Base-by-base conservation (phyloP, 2,888 invertebrate genomes). In the Sicus ferrugineus region DNA sequence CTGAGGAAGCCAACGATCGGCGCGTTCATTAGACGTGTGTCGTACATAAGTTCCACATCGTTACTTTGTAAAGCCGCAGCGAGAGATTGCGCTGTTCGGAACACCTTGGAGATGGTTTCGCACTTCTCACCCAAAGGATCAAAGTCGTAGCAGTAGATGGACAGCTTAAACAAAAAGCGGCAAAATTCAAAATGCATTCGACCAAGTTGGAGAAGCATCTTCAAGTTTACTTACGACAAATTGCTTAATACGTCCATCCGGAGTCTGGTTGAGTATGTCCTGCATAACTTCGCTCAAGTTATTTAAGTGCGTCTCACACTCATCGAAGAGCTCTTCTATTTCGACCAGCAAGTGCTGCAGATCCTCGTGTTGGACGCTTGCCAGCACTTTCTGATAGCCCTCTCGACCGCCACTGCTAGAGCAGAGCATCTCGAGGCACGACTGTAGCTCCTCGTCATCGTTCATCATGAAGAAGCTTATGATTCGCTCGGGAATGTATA, bases 11-110 rank as follows among this genome's bases (percentile, higher is more conserved):
- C 63, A 6, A 66, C 69, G 7, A 80, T 65, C 0, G 77, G 74
- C 1, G 48, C 52, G 0, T 50, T 67, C 71, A 82, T 72, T 19
- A 70, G 72, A 0, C 78, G 76, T 3, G 77, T 65, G 72, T 82
- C 78, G 52, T 75, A 80, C 46, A 75, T 26, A 1, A 68, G 65
- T 31, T 72, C 67, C 31, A 69, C 34, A 46, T 74, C 61, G 48
- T 65, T 70, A 2, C 11, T 62, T 7, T 69, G 63, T 1, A 76
- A 30, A 3, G 74, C 69, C 6, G 31, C 26, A 4, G 68, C 71
- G 52, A 69, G 61, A 11, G 68, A 34, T 23, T 70, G 71, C 9
- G 64, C 67, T 23, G 31, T 62, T 28, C 64, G 48, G 38, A 73
- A 73, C 14, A 70, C 23, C 26, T 68, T 30, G 21, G 46, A 30